Percentiles rank a stretch among this genome's conserved stretches.
phyloP scores from a whole-genome alignment of 2,797 vertebrate species.

The Chiroxiphia lanceolata region DNA sequence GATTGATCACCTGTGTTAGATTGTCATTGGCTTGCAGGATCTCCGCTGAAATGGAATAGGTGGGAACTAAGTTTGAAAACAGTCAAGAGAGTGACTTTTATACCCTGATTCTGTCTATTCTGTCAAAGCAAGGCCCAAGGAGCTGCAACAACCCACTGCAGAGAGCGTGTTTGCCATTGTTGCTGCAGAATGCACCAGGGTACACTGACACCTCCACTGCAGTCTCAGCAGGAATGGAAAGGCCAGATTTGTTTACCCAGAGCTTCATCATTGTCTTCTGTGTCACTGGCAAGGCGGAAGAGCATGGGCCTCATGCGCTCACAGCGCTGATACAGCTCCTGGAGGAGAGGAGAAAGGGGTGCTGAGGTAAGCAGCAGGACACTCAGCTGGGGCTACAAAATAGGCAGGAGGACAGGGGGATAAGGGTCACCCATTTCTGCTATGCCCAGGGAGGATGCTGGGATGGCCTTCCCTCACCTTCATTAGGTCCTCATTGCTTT shows the following conservation, averaged over 20 bases:
- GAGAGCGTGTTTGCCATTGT: rapidly evolving
- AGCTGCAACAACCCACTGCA: not conserved
- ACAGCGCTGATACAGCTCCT: conserved; percentile 96
- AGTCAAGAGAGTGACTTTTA: not conserved
- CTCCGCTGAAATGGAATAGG: conserved; percentile 79
- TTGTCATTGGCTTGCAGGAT: conserved; percentile 97
- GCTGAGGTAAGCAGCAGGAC: not conserved
- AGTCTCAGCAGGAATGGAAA: not conserved
- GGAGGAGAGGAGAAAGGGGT: not conserved
- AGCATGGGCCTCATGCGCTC: conserved; percentile 97
- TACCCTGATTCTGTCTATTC: not conserved
- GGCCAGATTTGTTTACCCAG: conserved; percentile 78
- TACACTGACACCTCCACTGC: not conserved
- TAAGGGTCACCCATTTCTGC: not conserved
- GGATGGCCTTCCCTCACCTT: conserved; percentile 79
- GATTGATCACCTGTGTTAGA: conserved; percentile 95
- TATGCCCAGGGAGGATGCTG: not conserved
- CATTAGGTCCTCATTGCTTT: conserved; percentile 92
- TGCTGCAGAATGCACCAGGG: not conserved
- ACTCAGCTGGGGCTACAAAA: not conserved
- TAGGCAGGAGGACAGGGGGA: not conserved
- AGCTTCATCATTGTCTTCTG: conserved; percentile 96
- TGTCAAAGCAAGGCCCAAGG: not conserved
- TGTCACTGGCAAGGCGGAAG: conserved; percentile 96
- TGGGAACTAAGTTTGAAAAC: not conserved